Evolutionary conservation across 1,140 invertebrate genomes (phyloP).

Genomic region (Harpegnathos saltator): DNA sequence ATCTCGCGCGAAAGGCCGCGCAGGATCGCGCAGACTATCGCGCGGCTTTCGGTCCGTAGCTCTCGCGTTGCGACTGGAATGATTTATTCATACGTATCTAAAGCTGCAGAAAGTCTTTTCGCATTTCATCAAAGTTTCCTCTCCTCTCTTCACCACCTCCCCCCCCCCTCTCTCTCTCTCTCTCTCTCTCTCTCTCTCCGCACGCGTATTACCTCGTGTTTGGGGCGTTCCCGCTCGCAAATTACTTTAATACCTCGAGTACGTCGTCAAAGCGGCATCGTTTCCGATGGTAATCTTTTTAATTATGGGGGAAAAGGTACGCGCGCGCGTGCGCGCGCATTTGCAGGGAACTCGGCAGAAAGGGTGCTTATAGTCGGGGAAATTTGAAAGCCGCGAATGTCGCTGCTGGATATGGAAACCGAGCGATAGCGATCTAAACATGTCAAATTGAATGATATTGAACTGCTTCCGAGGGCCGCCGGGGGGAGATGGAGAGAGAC

Average conservation of each 20-base stretch:
- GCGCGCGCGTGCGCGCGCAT: no score
- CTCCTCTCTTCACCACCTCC: no score
- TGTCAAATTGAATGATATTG: background rate
- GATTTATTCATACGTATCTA: conserved; percentile 51
- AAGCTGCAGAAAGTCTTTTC: conserved; percentile 32
- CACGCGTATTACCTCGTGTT: background rate
- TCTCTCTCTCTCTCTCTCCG: conserved; percentile 8
- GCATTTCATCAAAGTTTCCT: conserved; percentile 36
- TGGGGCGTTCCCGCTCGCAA: conserved; percentile 42
- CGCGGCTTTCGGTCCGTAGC: background rate
- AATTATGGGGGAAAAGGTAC: conserved; percentile 45
- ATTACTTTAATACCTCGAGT: conserved; percentile 52
- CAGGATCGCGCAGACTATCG: background rate
- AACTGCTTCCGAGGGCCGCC: background rate
- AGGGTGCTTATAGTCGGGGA: background rate
- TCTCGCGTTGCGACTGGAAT: conserved; percentile 22
- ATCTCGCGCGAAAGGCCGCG: background rate
- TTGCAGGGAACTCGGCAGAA: background rate
- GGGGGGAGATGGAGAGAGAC: no score
- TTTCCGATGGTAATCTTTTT: conserved; percentile 69
- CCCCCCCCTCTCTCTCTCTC: no score
- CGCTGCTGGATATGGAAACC: background rate
- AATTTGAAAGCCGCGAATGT: background rate
- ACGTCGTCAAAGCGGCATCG: conserved; percentile 1
- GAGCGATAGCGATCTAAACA: background rate